Base-by-base conservation (phyloP, 2,888 invertebrate species). In the Actias luna region DNA sequence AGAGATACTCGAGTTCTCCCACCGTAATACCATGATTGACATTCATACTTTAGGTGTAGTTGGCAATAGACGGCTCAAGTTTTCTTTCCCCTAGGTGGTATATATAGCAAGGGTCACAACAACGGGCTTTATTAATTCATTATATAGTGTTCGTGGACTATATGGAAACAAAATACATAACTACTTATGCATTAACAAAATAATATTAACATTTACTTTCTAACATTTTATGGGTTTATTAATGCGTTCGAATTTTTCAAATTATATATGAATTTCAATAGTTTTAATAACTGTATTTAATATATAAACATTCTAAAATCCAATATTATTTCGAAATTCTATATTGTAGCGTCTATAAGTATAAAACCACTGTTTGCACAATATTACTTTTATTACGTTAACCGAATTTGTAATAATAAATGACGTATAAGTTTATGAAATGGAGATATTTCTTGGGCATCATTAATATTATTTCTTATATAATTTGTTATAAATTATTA, bases 1-100 rank as follows among this genome's bases (percentile, higher is more conserved):
- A 74, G 79, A 22, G 46, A 25, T 22, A 85, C 73, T 72, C 89
- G 85, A 75, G 81, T 81, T 69, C 88, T 89, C 73, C 72, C 78
- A 69, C 75, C 70, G 69, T 35, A 78, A 78, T n/a, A 75, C 78
- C 80, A 80, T 84, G 83, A 87, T 88, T 87, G 88, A 84, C 83
- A 85, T 89, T 87, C 85, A 83, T 16, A 50, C 46, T 50, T 50
- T 50, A 50, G 22, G 46, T 50, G 25, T 78, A 78, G 80, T 73
- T 78, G 69, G 72, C 64, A 67, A 68, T 65, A 70, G 69, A 70
- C 58, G 75, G 72, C 77, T 77, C 74, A 70, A 83, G 80, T 82
- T 82, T 77, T 78, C 83, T 82, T 77, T 78, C 83, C 84, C 82
- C 78, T 79, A 77, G 69, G 74, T 75, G 71, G 69, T 73, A 71